Evolutionary conservation across 1,140 invertebrate species (phyloP).

Genomic region (Drosophila serrata): DNA sequence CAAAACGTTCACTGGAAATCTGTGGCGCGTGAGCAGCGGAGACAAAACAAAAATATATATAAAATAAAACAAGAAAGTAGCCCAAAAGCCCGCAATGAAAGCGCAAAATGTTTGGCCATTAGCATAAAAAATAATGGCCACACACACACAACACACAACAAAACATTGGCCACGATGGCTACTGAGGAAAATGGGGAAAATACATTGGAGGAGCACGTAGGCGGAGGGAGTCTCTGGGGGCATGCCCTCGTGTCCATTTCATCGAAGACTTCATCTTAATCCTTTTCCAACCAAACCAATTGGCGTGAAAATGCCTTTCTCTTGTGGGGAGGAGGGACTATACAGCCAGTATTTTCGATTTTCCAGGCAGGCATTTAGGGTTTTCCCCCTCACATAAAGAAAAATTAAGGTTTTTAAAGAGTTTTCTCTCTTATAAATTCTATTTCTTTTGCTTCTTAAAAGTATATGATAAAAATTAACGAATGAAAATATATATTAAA

Average conservation of each 20-base stretch:
- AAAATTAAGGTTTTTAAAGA: neutral
- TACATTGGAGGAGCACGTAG: neutral
- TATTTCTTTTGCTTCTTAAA: neutral
- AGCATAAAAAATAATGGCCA: constrained; percentile 80
- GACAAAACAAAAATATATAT: constrained; percentile 60
- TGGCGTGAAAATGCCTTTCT: constrained; percentile 34
- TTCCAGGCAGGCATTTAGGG: neutral
- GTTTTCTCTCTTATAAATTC: neutral
- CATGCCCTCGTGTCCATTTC: constrained; percentile 49
- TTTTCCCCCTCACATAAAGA: constrained; percentile 5
- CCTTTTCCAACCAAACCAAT: constrained; percentile 60
- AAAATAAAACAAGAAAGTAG: constrained; percentile 37
- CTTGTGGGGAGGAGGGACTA: neutral
- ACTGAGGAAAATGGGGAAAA: neutral
- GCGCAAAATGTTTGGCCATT: constrained; percentile 76
- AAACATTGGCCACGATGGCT: constrained; percentile 9
- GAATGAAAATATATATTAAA: neutral
- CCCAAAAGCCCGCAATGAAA: constrained; percentile 75
- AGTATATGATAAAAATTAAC: neutral
- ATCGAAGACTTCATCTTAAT: constrained; percentile 74
- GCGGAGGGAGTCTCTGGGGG: neutral
- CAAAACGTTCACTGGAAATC: constrained; percentile 45
- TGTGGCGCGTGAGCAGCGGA: constrained; percentile 72
- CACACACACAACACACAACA: neutral
- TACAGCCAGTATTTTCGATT: constrained; percentile 3